Percentiles rank a stretch among this genome's conserved stretches.
Conservation (phyloP, 2,797 vertebrate species). For the Triplophysa yarkandensis region DNA sequence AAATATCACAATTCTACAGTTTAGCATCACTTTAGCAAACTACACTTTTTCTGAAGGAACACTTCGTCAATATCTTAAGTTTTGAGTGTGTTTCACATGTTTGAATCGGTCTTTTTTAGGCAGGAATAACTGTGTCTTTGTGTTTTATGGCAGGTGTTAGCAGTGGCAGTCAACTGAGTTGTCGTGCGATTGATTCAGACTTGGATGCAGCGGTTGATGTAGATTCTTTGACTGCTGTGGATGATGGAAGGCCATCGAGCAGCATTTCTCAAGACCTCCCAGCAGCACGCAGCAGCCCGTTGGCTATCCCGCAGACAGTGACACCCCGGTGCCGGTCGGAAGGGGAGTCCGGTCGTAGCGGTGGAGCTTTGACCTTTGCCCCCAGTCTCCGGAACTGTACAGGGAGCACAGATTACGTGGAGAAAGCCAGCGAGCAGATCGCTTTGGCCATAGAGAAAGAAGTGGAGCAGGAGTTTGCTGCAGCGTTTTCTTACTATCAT, state of each 20-base stretch:
- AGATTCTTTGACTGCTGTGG: slow-evolving; percentile 86
- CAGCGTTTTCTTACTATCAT: slow-evolving; percentile 86
- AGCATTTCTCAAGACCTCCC: slow-evolving; percentile 86
- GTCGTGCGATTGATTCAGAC: slow-evolving; percentile 86
- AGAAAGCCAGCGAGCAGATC: slow-evolving; percentile 89
- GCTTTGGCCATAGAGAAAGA: slow-evolving; percentile 90
- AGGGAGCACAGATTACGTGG: slow-evolving; percentile 87
- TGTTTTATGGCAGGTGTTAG: slow-evolving; percentile 79
- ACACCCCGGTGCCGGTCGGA: slow-evolving; percentile 69
- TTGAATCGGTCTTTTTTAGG: too few relatives aligned
- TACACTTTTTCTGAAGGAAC: too few relatives aligned
- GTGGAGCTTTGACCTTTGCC: slow-evolving; percentile 77
- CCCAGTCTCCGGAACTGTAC: slow-evolving; percentile 77
- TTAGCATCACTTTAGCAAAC: too few relatives aligned
- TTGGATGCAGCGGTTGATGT: slow-evolving; percentile 90
- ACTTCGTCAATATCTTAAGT: too few relatives aligned
- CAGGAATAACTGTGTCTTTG: background rate
- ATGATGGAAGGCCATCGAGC: slow-evolving; percentile 98
- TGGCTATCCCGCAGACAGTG: slow-evolving; percentile 66
- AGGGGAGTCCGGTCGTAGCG: slow-evolving; percentile 76
- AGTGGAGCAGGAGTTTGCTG: slow-evolving; percentile 87
- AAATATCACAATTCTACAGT: too few relatives aligned
- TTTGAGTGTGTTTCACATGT: too few relatives aligned
- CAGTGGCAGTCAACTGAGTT: slow-evolving; percentile 90
- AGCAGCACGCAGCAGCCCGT: slow-evolving; percentile 72